Evolutionary conservation across 2,113 vertebrate species (phyloP).

Genomic region (Pseudonaja textilis): DNA sequence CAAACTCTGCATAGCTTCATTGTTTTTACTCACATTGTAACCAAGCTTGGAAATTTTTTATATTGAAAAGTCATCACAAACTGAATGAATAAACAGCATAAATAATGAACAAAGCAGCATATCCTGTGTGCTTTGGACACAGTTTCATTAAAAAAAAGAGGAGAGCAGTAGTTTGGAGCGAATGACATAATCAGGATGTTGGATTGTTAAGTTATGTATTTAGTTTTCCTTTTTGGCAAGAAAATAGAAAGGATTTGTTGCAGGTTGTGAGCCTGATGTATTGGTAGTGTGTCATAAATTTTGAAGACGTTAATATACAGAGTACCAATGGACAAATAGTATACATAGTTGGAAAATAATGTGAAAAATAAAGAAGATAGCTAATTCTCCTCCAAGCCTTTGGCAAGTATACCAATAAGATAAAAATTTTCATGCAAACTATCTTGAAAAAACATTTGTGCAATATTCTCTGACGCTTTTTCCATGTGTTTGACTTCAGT

Average conservation of each 20-base stretch:
- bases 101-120: neutral
- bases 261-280: neutral
- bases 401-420: neutral
- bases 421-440: neutral
- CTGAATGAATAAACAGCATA: neutral
- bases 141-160: neutral
- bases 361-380: neutral
- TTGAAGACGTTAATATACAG: neutral
- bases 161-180: neutral
- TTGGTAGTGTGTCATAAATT: neutral
- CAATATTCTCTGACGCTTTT: neutral
- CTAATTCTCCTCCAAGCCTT: neutral
- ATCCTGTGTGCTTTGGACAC: neutral
- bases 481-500: neutral
- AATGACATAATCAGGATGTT: neutral
- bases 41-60: neutral
- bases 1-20: neutral
- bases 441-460: neutral
- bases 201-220: neutral
- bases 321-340: neutral
- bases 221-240: neutral
- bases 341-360: neutral
- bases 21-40: neutral
- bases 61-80: neutral
- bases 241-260: neutral